Base-by-base conservation (phyloP, 2,888 invertebrate species). In the Drymonia ruficornis region DNA sequence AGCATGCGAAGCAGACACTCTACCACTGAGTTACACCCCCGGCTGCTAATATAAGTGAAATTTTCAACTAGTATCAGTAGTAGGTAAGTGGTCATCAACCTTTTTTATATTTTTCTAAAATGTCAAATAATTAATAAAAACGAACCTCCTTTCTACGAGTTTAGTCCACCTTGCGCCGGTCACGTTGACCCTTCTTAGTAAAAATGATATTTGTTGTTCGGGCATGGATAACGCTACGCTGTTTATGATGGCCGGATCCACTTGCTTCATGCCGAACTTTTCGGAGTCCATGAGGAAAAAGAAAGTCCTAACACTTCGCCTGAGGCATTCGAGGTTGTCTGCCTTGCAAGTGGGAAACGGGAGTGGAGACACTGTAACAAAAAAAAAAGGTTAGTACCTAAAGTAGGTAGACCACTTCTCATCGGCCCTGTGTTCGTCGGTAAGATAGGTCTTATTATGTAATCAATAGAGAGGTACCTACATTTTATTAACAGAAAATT, bases 1-100 rank as follows among this genome's bases (percentile, higher is more conserved):
- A 93, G 94, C 94, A 94, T 94, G 94, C 94, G 93, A 94, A 94
- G 94, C 94, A 93, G 93, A 93, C 94, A 94, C 94, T 94, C 90
- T 91, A 90, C 89, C 90, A 89, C 90, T 91, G 88, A 89, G 90
- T 90, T 89, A 90, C 89, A 90, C 81, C 89, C 89, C 89, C 90
- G 51, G 31, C 55, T 19, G 4, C 0, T 0, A 2, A 0, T 11
- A 5, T 1, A 15, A 6, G 3, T 13, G 23, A 44, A 44, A 23
- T 44, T 23, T n/a, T 4, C 0, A 15, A 19, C 15, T 53, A n/a
- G 52, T 15, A 38, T 38, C n/a, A 15, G 15, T n/a, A 1, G n/a
- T 38, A n/a, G n/a, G 6, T 38, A n/a, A n/a, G n/a, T n/a, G n/a
- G n/a, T n/a, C n/a, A 8, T 38, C 9, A 34, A 34, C 34, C 34